Evolutionary conservation across 2,888 invertebrate genomes (phyloP).

Genomic region (Venustoraphidia nigricollis): DNA sequence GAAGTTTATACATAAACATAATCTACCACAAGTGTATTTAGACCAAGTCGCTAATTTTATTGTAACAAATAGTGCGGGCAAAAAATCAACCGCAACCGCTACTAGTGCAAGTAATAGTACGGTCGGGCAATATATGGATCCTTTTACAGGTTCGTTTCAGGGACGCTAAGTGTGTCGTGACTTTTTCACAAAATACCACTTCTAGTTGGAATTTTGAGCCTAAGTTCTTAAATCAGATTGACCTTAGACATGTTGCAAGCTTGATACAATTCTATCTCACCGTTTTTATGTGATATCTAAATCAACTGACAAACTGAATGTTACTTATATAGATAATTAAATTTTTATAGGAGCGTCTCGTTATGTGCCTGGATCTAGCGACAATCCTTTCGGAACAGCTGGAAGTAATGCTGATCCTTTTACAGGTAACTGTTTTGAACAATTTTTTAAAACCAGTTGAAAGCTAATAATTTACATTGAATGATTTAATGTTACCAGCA

Average conservation of each 20-base stretch:
- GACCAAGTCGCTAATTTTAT: slow-evolving; percentile 92
- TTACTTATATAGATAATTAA: too few species aligned
- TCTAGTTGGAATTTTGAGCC: too few species aligned
- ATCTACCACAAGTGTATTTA: slow-evolving; percentile 70
- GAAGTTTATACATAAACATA: slow-evolving; percentile 70
- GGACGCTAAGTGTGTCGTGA: neutral
- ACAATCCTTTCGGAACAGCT: slow-evolving; percentile 15
- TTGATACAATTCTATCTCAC: neutral
- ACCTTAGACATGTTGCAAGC: too few species aligned
- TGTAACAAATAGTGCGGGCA: slow-evolving; percentile 53
- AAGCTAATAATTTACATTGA: too few species aligned
- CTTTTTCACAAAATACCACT: too few species aligned
- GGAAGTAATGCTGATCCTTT: slow-evolving; percentile 37
- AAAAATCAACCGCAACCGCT: slow-evolving; percentile 15
- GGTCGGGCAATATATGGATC: slow-evolving; percentile 38
- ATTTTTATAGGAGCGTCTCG: slow-evolving; percentile 23
- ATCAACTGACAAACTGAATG: neutral
- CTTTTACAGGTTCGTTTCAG: slow-evolving; percentile 40
- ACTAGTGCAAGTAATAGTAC: slow-evolving; percentile 20
- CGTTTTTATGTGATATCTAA: neutral
- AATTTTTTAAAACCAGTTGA: neutral
- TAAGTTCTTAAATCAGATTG: too few species aligned
- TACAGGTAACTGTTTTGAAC: slow-evolving; percentile 30
- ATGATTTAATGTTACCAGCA: too few species aligned
- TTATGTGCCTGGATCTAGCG: slow-evolving; percentile 39